phyloP scores from a whole-genome alignment of 2,113 vertebrate species.

The Amblyornis subalaris region DNA sequence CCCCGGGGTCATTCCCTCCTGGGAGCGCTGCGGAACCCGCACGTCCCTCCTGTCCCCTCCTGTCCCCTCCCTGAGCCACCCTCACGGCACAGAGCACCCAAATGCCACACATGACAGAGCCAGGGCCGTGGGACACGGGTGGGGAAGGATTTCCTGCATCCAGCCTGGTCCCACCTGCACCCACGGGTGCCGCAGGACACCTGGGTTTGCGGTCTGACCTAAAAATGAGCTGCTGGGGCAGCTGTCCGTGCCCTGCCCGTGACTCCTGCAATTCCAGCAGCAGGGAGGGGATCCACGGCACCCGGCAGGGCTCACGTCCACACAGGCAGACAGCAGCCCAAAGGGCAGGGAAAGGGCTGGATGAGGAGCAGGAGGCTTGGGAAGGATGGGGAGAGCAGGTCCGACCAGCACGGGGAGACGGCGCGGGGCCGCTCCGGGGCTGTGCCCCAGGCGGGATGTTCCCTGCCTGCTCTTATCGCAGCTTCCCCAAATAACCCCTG shows the following conservation, averaged over 20 bases:
- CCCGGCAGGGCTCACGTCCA: not conserved
- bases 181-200: not conserved
- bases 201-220: not conserved
- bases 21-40: not conserved
- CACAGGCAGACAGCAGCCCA: not conserved
- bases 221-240: not conserved
- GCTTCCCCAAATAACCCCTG: not conserved
- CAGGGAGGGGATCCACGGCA: not conserved
- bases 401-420: accelerated
- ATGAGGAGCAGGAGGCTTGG: not conserved
- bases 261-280: not conserved
- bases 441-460: not conserved
- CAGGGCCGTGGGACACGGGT: accelerated
- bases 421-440: accelerated
- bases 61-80: not conserved
- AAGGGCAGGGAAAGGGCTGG: not conserved
- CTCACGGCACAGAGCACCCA: accelerated
- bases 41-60: not conserved
- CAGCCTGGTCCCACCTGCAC: too few relatives aligned
- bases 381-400: not conserved
- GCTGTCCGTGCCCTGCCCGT: not conserved
- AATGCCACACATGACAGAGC: accelerated
- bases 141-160: not conserved
- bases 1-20: not conserved
- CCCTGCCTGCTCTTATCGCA: not conserved